Evolutionary conservation across 1,140 invertebrate genomes (phyloP).

Genomic region (Holotrichia oblita): DNA sequence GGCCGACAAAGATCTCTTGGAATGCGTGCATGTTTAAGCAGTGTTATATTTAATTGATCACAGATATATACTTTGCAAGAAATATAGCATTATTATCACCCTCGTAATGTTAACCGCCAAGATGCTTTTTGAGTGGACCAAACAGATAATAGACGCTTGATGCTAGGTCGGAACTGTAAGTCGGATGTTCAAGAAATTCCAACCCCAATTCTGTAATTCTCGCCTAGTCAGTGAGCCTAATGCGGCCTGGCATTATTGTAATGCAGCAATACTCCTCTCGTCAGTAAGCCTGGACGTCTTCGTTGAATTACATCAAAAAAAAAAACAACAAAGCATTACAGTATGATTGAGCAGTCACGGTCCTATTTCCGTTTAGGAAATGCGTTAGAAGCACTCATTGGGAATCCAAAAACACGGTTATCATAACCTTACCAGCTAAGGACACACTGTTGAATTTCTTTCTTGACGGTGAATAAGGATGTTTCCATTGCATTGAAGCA

Average conservation of each 20-base stretch:
- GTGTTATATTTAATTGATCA: too few species aligned
- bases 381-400: neutral
- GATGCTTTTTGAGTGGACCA: neutral
- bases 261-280: too few species aligned
- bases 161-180: neutral
- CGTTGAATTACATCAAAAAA: neutral
- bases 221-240: neutral
- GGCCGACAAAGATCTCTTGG: too few species aligned
- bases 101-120: neutral
- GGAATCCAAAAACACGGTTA: neutral
- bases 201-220: constrained; percentile 10
- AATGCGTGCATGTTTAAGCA: too few species aligned
- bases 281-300: neutral
- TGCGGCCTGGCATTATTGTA: too few species aligned
- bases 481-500: neutral
- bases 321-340: neutral
- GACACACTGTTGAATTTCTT: neutral
- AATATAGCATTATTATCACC: too few species aligned
- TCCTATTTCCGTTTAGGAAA: neutral
- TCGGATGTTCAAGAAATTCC: constrained; percentile 1
- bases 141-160: neutral
- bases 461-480: neutral
- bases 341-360: neutral
- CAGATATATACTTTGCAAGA: too few species aligned
- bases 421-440: neutral